phyloP scores from a whole-genome alignment of 2,888 invertebrate species.

The Mystacides longicornis region DNA sequence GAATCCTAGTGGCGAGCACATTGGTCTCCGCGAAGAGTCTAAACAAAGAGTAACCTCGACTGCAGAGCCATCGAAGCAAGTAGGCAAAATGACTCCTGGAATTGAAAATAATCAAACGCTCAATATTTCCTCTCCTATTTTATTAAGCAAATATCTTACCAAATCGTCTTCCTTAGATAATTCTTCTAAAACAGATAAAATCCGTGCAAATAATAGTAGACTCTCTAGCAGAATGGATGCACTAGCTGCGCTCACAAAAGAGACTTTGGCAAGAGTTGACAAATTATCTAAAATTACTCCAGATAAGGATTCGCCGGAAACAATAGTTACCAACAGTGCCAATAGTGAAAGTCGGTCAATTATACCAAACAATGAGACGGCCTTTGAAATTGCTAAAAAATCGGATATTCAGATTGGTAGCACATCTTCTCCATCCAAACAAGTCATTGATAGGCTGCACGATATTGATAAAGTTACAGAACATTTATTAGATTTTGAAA shows the following conservation, averaged over 20 bases:
- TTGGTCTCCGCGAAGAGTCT: constrained; percentile 9
- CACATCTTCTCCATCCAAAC: constrained; percentile 33
- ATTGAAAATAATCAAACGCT: constrained; percentile 13
- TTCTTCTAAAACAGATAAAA: constrained; percentile 17
- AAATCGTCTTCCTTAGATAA: constrained; percentile 25
- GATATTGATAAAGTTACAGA: constrained; percentile 49
- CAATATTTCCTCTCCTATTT: constrained; percentile 9
- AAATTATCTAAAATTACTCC: constrained; percentile 32
- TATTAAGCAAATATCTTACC: constrained; percentile 16
- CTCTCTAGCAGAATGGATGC: constrained; percentile 42
- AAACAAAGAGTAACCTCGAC: constrained; percentile 3
- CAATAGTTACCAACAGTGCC: constrained; percentile 7
- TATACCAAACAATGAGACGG: constrained; percentile 24
- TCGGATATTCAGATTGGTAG: not conserved
- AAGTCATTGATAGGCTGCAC: constrained; percentile 43
- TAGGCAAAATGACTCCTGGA: constrained; percentile 17
- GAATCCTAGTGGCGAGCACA: constrained; percentile 17
- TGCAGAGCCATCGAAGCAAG: not conserved
- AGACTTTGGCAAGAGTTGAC: constrained; percentile 46
- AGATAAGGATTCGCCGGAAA: constrained; percentile 1
- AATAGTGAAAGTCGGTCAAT: constrained; percentile 1
- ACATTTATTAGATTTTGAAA: constrained; percentile 50
- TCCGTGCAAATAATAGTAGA: constrained; percentile 14
- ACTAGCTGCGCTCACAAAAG: constrained; percentile 42
- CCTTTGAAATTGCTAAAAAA: not conserved